A percentile compares a stretch with the other conserved stretches of the same genome.
Evolutionary conservation across 2,113 vertebrate species (phyloP).

Genomic region (Epinephelus moara): DNA sequence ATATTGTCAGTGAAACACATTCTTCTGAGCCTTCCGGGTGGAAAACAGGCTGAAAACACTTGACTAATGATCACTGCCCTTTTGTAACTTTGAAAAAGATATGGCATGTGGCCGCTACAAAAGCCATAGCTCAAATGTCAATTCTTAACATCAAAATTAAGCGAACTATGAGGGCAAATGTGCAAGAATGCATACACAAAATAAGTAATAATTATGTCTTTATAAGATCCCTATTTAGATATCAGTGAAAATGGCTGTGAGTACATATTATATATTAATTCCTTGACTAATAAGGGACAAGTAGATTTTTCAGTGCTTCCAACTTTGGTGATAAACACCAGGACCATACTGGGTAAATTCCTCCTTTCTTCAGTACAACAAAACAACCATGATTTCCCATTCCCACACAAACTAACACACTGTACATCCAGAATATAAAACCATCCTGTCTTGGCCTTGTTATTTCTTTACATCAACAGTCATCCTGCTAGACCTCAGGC

Average conservation of each 20-base stretch:
- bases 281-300: too few relatives aligned
- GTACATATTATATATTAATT: neutral
- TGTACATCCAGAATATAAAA: neutral
- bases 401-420: neutral
- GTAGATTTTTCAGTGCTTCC: neutral
- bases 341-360: neutral
- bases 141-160: neutral
- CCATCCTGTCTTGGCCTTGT: neutral
- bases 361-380: neutral
- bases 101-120: neutral
- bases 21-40: neutral
- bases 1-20: neutral
- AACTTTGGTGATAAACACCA: neutral
- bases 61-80: neutral
- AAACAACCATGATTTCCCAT: neutral
- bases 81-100: neutral
- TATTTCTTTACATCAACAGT: neutral
- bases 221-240: neutral
- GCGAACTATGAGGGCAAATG: neutral
- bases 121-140: neutral
- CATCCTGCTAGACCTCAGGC: neutral
- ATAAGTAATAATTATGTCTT: neutral
- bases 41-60: neutral
- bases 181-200: neutral
- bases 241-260: neutral